Evolutionary conservation across 1,140 invertebrate species (phyloP).

Genomic region (Holcopasites calliopsidis): DNA sequence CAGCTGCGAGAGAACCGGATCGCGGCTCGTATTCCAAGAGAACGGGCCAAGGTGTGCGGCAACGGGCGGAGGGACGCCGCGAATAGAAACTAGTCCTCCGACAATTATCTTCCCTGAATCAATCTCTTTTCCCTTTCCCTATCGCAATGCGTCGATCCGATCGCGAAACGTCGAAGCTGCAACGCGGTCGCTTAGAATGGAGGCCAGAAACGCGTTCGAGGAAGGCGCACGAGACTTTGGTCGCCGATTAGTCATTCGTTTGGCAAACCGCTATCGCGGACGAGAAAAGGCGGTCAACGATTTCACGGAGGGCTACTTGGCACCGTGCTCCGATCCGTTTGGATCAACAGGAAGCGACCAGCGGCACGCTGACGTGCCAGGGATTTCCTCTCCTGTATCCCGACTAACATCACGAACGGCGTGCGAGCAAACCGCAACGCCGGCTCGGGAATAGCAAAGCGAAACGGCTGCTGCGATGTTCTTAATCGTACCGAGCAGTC

Average conservation of each 20-base stretch:
- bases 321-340: constrained; percentile 13
- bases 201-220: not conserved
- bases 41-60: constrained; percentile 50
- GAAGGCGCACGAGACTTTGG: constrained; percentile 18
- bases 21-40: constrained; percentile 60
- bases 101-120: too few relatives aligned
- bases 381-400: constrained; percentile 43
- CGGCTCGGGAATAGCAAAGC: not conserved
- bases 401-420: not conserved
- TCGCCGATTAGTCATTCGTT: constrained; percentile 41
- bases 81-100: constrained; percentile 39
- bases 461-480: not conserved
- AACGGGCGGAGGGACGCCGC: constrained; percentile 35
- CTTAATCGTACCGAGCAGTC: not conserved
- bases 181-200: not conserved
- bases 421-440: not conserved
- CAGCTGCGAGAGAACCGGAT: constrained; percentile 6
- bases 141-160: not conserved
- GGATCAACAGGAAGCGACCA: constrained; percentile 18
- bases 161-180: not conserved
- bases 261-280: constrained; percentile 31
- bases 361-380: constrained; percentile 40
- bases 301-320: constrained; percentile 50
- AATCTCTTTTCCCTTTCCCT: too few relatives aligned
- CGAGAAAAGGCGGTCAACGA: constrained; percentile 54